Base-by-base conservation (phyloP, 2,113 vertebrate species). In the Dolichotis patagonum region DNA sequence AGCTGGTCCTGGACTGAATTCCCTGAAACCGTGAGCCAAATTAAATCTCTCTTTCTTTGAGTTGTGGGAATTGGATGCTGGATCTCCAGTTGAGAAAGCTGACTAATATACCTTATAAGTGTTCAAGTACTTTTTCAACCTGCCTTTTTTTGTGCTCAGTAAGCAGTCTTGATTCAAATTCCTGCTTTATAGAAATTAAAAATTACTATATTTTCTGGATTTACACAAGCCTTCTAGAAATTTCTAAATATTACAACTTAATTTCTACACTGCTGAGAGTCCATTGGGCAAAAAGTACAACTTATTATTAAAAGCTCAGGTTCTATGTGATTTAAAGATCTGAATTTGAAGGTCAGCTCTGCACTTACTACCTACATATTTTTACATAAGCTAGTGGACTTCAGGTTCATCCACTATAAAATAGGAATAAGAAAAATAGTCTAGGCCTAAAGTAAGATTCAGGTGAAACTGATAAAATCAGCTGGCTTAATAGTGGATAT, bases 151-250 rank as follows among this genome's bases (percentile, higher is more conserved):
- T 49, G 85, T 49, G 49, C 28, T 88, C 35, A 46, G 26, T 89
- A 73, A 60, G 35, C 62, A 92, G 14, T 22, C 43, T 96, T 58
- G 38, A 71, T 52, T 96, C 49, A 89, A 81, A 85, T 91, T 91
- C 13, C 46, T 67, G 5, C 30, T 56, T 83, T 78, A 60, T 73
- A 16, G 9, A 77, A 81, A 92, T 96, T 54, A 24, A 1, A 89
- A 78, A 28, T 88, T 62, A 52, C 10, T 69, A 24, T 10, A 7
- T 80, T 67, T 32, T 12, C 71, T 32, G 3, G 46, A 83, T 56
- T 56, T 94, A 4, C 3, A 28, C 62, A 84, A 77, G 43, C 12
- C 62, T 80, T 91, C 38, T 80, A 69, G 41, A 52, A 26, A 71
- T 16, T 1, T 91, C 19, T 56, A n/a, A 92, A 58, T 0, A 22